These are phyloP conservation scores for Periophthalmus magnuspinnatus DNA, from an alignment of 2,797 vertebrate genomes.

Conservation along the genomic window DNA sequence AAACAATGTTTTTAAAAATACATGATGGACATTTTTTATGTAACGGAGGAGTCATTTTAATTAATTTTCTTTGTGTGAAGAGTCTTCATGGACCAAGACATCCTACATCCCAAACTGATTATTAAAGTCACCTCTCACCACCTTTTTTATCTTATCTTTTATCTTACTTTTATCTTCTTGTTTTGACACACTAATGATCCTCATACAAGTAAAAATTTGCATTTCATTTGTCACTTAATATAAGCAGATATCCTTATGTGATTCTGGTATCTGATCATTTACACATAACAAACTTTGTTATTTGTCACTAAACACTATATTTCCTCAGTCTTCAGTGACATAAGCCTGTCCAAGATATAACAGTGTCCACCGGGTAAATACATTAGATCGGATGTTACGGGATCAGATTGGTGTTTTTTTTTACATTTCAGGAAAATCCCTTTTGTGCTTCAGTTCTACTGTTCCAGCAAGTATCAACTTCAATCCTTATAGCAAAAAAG, in stretches of 20 bases:
- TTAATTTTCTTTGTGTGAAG: not conserved
- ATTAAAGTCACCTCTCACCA: no score
- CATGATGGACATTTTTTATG: not conserved
- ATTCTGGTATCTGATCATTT: slow-evolving; percentile 4
- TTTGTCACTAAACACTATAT: slow-evolving; percentile 4
- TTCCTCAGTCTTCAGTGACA: slow-evolving; percentile 4
- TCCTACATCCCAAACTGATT: no score
- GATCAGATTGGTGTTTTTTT: slow-evolving; percentile 48
- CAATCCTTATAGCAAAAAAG: slow-evolving; percentile 28
- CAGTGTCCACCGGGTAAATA: slow-evolving; percentile 20
- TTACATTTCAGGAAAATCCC: slow-evolving; percentile 57
- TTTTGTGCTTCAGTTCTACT: slow-evolving; percentile 18
- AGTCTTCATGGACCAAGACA: no score
- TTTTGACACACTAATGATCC: not conserved
- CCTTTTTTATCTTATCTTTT: no score
- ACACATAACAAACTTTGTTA: slow-evolving; percentile 4
- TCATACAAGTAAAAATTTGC: not conserved
- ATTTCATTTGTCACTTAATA: not conserved
- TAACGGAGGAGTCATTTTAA: not conserved
- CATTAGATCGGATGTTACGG: slow-evolving; percentile 35
- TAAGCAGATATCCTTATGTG: not conserved
- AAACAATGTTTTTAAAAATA: not conserved
- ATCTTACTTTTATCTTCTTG: not conserved
- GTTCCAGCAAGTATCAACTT: slow-evolving; percentile 47
- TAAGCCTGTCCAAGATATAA: slow-evolving; percentile 7